Evolutionary conservation across 1,140 invertebrate species (phyloP).

Genomic region (Lordiphosa stackelbergi): DNA sequence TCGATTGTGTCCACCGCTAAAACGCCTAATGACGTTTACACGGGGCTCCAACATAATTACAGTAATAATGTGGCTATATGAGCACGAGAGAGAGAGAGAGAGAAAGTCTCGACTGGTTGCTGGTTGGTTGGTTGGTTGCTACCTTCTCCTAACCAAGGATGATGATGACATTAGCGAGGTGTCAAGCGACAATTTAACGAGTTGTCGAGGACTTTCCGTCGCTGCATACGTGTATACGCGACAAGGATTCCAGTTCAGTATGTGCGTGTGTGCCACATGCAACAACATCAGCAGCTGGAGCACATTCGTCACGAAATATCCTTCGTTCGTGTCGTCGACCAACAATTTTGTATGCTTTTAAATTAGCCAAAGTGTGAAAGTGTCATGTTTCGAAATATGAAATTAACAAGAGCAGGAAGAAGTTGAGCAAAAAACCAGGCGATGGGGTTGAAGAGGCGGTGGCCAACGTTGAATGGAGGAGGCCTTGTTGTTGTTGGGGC

Average conservation of each 20-base stretch:
- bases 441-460: slow-evolving; percentile 17
- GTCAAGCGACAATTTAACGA: slow-evolving; percentile 73
- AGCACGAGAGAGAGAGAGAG: neutral
- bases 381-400: slow-evolving; percentile 73
- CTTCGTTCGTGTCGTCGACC: slow-evolving; percentile 50
- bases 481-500: slow-evolving; percentile 20
- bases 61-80: slow-evolving; percentile 64
- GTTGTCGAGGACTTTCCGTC: slow-evolving; percentile 16
- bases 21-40: slow-evolving; percentile 73
- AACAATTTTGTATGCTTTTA: slow-evolving; percentile 70
- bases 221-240: slow-evolving; percentile 47
- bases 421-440: slow-evolving; percentile 13
- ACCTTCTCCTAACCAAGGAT: slow-evolving; percentile 12
- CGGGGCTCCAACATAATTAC: slow-evolving; percentile 66
- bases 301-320: slow-evolving; percentile 65
- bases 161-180: slow-evolving; percentile 72
- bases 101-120: neutral
- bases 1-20: slow-evolving; percentile 29
- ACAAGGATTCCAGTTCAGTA: slow-evolving; percentile 46
- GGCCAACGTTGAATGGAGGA: slow-evolving; percentile 12
- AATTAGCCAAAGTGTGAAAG: slow-evolving; percentile 73
- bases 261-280: slow-evolving; percentile 52
- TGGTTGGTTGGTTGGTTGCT: slow-evolving; percentile 3
- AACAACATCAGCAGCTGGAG: slow-evolving; percentile 33
- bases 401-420: slow-evolving; percentile 49